These are phyloP conservation scores for Dusona sp. DNA, from an alignment of 2,888 invertebrate species.

Conservation along the genomic window DNA sequence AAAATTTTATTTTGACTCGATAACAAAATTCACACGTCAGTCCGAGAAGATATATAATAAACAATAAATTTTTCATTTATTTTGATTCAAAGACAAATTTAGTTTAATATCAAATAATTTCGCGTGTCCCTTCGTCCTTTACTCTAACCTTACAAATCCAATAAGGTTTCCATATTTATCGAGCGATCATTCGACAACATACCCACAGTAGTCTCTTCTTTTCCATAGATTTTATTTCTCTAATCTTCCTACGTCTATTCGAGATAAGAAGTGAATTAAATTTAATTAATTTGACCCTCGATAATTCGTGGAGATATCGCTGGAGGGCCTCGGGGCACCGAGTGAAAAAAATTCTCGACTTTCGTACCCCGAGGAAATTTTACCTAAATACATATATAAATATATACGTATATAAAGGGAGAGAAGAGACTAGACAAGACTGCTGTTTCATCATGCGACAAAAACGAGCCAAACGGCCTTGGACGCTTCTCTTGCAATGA, in stretches of 20 bases:
- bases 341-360: conserved; percentile 10
- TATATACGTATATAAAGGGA: background rate
- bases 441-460: conserved; percentile 48
- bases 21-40: no score
- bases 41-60: no score
- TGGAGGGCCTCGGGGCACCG: conserved; percentile 15
- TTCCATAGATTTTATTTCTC: background rate
- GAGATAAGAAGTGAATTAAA: conserved; percentile 2
- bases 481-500: conserved; percentile 50
- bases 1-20: no score
- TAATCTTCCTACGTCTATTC: background rate
- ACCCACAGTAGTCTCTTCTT: background rate
- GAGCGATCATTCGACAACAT: background rate
- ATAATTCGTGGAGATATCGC: background rate
- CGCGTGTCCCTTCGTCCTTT: no score
- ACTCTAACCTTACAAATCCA: background rate
- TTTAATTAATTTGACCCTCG: conserved; percentile 13
- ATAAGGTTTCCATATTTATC: background rate
- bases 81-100: no score
- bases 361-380: background rate
- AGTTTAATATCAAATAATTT: no score
- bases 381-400: background rate
- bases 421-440: conserved; percentile 36
- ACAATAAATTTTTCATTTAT: no score
- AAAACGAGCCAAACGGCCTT: conserved; percentile 60